phyloP scores from a whole-genome alignment of 2,113 vertebrate species.

The Percopsis transmontana region DNA sequence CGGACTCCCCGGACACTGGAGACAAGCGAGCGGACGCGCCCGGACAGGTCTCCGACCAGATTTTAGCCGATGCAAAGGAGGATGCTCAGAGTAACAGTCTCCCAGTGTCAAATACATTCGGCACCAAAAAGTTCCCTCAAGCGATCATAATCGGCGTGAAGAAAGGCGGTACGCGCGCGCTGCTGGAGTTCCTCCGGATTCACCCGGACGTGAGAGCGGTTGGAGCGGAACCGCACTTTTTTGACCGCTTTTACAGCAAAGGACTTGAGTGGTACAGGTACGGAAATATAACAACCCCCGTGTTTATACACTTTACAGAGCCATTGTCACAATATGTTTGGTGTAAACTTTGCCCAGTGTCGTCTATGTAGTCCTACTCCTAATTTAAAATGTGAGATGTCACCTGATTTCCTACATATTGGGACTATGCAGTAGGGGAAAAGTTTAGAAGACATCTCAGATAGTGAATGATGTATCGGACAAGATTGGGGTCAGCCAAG shows the following conservation, averaged over 20 bases:
- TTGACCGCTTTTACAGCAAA: constrained; percentile 76
- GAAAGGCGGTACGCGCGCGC: constrained; percentile 81
- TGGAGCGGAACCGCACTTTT: constrained; percentile 82
- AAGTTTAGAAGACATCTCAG: too few relatives aligned
- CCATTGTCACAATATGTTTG: too few relatives aligned
- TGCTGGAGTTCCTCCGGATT: constrained; percentile 82
- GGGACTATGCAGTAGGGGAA: too few relatives aligned
- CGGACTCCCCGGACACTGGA: constrained; percentile 25
- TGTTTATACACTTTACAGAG: too few relatives aligned
- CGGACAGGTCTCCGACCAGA: neutral
- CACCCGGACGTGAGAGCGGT: constrained; percentile 82
- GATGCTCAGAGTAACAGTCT: constrained; percentile 33
- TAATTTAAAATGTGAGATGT: too few relatives aligned
- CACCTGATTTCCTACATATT: too few relatives aligned
- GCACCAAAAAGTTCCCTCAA: constrained; percentile 75
- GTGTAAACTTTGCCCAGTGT: too few relatives aligned
- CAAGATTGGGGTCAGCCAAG: constrained; percentile 19
- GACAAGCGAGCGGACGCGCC: constrained; percentile 37
- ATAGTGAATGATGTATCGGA: constrained; percentile 20
- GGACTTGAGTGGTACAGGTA: constrained; percentile 83
- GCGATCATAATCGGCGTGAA: constrained; percentile 81
- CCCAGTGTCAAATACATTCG: constrained; percentile 69
- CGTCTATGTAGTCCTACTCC: too few relatives aligned
- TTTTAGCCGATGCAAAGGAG: constrained; percentile 22
- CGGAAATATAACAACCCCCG: neutral